Conservation (phyloP, 2,888 invertebrate species). For the Euclidia mi region DNA sequence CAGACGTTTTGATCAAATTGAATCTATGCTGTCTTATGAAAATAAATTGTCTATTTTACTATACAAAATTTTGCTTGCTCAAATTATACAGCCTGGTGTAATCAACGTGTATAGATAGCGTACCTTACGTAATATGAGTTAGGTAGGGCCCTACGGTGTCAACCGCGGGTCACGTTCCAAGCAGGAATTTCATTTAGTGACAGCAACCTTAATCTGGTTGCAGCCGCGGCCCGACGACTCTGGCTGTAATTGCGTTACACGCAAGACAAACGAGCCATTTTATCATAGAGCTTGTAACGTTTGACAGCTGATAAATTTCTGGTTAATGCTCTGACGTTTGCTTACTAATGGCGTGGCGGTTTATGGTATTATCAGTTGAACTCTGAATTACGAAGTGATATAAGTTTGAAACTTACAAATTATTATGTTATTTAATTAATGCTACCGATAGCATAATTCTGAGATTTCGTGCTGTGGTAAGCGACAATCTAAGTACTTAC, state of each 20-base stretch:
- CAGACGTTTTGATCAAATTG: too few relatives aligned
- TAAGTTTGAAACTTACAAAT: too few relatives aligned
- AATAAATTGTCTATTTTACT: too few relatives aligned
- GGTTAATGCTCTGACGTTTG: slow-evolving; percentile 21
- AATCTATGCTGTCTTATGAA: too few relatives aligned
- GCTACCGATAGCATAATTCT: too few relatives aligned
- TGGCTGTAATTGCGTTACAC: slow-evolving; percentile 48
- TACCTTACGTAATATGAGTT: slow-evolving; percentile 19
- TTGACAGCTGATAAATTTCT: slow-evolving; percentile 53
- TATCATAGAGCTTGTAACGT: slow-evolving; percentile 32
- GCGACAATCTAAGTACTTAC: too few relatives aligned
- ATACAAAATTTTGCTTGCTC: neutral
- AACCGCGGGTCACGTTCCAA: slow-evolving; percentile 47
- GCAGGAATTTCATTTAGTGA: slow-evolving; percentile 72
- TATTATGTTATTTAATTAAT: too few relatives aligned
- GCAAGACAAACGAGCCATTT: slow-evolving; percentile 52
- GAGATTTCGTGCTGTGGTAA: too few relatives aligned
- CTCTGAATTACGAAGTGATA: too few relatives aligned
- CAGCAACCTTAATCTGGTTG: slow-evolving; percentile 62
- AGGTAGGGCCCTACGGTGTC: slow-evolving; percentile 32
- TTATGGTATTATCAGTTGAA: too few relatives aligned
- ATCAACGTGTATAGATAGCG: neutral
- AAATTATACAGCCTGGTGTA: neutral
- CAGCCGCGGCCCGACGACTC: slow-evolving; percentile 24
- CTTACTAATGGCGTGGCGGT: slow-evolving; percentile 3